Percentiles rank a stretch among this genome's conserved stretches.
Evolutionary conservation across 2,797 vertebrate genomes (phyloP).

Genomic region (Macropodus opercularis): DNA sequence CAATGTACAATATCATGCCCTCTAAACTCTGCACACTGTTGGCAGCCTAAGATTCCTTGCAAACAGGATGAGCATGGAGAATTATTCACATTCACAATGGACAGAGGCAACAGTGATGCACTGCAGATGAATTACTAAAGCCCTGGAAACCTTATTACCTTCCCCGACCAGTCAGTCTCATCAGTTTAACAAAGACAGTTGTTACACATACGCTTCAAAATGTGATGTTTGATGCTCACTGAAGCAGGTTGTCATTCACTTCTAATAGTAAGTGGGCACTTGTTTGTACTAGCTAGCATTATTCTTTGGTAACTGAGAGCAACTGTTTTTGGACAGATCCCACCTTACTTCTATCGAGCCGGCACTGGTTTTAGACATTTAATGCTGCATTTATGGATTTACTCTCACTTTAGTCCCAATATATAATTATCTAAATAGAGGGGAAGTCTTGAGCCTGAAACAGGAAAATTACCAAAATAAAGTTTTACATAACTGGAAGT

Average conservation of each 20-base stretch:
- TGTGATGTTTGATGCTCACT: slow-evolving; percentile 21
- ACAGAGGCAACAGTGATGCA: slow-evolving; percentile 77
- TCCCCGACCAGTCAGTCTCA: slow-evolving; percentile 3
- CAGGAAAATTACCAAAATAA: slow-evolving; percentile 27
- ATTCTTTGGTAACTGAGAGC: slow-evolving; percentile 71
- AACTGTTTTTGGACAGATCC: slow-evolving; percentile 33
- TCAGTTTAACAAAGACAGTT: not conserved
- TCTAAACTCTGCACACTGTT: slow-evolving; percentile 47
- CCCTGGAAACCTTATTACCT: slow-evolving; percentile 36
- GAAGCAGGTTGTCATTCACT: slow-evolving; percentile 43
- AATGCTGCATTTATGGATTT: slow-evolving; percentile 5
- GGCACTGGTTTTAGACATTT: slow-evolving; percentile 16
- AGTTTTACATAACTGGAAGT: slow-evolving; percentile 36
- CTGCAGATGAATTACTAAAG: slow-evolving; percentile 59
- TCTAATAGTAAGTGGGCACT: slow-evolving; percentile 63
- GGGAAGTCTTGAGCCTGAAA: slow-evolving; percentile 30
- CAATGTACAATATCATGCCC: slow-evolving; percentile 32
- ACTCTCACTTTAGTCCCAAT: slow-evolving; percentile 11
- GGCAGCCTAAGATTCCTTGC: slow-evolving; percentile 49
- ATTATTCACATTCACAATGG: slow-evolving; percentile 77
- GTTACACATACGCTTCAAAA: slow-evolving; percentile 15
- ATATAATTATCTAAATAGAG: not conserved
- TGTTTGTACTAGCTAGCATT: slow-evolving; percentile 65
- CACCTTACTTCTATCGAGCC: slow-evolving; percentile 6
- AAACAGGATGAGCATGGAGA: slow-evolving; percentile 36